phyloP scores from a whole-genome alignment of 2,797 vertebrate species.

The Kryptopterus vitreolus region DNA sequence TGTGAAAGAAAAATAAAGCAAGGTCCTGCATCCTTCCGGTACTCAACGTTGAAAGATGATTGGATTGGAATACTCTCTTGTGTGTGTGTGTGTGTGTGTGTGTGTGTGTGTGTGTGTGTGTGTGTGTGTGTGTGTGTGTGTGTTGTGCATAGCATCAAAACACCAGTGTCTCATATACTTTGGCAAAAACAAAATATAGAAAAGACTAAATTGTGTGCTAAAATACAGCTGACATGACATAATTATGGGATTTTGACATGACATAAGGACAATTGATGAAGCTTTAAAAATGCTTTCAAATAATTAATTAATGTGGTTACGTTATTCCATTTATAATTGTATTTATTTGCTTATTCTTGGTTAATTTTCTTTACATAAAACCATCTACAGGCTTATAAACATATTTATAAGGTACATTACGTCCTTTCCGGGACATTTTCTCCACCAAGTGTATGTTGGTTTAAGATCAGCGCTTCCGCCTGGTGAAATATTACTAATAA shows the following conservation, averaged over 20 bases:
- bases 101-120: too few species aligned
- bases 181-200: neutral
- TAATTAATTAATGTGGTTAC: too few species aligned
- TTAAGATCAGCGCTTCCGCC: constrained; percentile 9
- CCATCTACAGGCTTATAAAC: neutral
- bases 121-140: too few species aligned
- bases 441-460: neutral
- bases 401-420: neutral
- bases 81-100: too few species aligned
- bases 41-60: too few species aligned
- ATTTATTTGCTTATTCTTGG: neutral
- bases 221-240: neutral
- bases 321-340: neutral
- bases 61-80: too few species aligned
- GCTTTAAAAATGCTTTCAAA: neutral
- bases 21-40: neutral
- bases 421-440: neutral
- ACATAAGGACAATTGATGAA: neutral
- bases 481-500: neutral
- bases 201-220: neutral
- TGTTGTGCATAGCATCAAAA: neutral
- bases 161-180: neutral
- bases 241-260: neutral
- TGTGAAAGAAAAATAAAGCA: neutral
- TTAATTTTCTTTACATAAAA: neutral